Percentiles rank a stretch among this genome's conserved stretches.
These are phyloP conservation scores for Budorcas taxicolor DNA, from an alignment of 2,113 vertebrate genomes.

Conservation along the genomic window DNA sequence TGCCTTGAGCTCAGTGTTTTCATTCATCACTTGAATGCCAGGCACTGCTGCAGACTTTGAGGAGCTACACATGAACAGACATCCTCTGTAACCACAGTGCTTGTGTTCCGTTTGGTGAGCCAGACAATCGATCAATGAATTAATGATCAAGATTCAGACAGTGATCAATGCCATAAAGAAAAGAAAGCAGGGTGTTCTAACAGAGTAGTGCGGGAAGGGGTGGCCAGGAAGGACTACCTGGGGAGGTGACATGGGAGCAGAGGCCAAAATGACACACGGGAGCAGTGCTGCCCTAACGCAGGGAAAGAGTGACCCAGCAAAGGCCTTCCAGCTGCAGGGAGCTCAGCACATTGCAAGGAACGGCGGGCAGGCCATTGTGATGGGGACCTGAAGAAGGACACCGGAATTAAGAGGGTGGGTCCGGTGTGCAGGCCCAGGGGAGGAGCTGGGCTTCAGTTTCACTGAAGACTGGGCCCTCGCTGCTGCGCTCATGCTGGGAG, in stretches of 20 bases:
- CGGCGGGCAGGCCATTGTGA: neutral
- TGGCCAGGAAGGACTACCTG: neutral
- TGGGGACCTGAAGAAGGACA: too few species aligned
- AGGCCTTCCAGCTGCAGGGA: neutral
- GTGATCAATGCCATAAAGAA: neutral
- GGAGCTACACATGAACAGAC: neutral
- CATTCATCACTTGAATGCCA: neutral
- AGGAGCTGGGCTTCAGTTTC: neutral
- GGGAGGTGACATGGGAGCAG: neutral
- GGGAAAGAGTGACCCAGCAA: neutral
- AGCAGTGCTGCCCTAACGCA: rapidly evolving
- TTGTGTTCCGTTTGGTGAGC: neutral
- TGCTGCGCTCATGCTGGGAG: too few species aligned
- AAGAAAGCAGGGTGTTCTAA: neutral
- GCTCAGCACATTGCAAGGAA: neutral
- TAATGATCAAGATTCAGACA: neutral
- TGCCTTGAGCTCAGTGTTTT: neutral
- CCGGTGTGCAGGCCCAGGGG: too few species aligned
- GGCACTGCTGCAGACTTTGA: neutral
- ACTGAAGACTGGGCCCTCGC: neutral
- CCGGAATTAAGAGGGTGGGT: neutral
- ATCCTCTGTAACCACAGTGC: neutral
- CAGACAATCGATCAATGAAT: neutral
- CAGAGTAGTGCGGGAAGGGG: neutral
- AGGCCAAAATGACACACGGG: neutral